Evolutionary conservation across 2,888 invertebrate genomes (phyloP), one percentile per base, ranked within the genome.

Genomic region (Harpagoxenus sublaevis): DNA sequence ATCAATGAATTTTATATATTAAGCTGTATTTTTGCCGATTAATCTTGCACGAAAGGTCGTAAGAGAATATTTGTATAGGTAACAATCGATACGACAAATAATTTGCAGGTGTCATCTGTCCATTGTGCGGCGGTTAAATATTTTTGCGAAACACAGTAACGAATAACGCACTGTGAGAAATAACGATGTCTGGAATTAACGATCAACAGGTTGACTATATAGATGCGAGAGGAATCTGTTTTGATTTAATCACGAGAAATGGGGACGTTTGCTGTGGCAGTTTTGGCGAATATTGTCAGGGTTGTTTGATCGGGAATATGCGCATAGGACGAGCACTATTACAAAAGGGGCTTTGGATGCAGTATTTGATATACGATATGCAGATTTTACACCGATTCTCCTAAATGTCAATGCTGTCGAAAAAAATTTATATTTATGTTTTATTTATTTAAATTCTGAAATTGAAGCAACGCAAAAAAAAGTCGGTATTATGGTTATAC

Each of bases 191-290:
- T 23, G 23, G 12, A 79, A 79, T 79, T 71, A 81, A 71, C 73
- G 60, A 71, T 81, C 79, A 81, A 81, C 79, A 81, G 79, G 73
- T 81, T 73, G 73, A 81, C 73, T 81, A 71, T 48, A 62, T 39
- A 28, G n/a, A 78, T 23, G 51, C 63, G 68, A 62, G 31, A 39
- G 28, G 28, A 60, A 73, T 60, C 73, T 81, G 73, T 81, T 79
- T 81, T 81, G 79, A 81, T 81, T 81, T 73, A 81, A 81, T 81
- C 79, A 73, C 39, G 79, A 81, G 79, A 79, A 79, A 81, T 73
- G 28, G 35, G 60, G 73, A 39, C 60, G 48, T 81, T 51, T 81
- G 51, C 73, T 28, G 60, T 51, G 31, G 60, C 51, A 73, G 60
- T 73, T 81, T 73, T 73, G 73, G 73, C 12, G 73, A 45, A 71